Base-by-base conservation (phyloP, 2,888 invertebrate genomes). In the Eupithecia insigniata region DNA sequence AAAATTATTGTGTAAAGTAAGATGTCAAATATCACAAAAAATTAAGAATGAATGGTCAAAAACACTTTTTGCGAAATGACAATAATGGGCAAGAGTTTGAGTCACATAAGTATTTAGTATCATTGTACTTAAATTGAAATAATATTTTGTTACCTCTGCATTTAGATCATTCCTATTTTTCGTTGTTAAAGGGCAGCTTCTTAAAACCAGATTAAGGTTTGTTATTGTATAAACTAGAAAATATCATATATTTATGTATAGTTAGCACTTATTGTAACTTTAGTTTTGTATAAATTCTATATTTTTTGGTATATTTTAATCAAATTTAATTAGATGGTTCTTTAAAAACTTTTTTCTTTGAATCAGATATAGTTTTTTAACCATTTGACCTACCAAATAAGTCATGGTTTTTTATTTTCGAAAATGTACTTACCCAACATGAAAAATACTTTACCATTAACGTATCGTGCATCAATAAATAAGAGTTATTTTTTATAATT, bases 141-240 rank as follows among this genome's bases (percentile, higher is more conserved):
- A 36, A 60, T 62, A 26, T 39, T 51, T n/a, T 73, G 39, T n/a
- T 12, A 30, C 66, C 67, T 67, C 34, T 69, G 77, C 79, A 78
- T 79, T 85, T 85, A 83, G 77, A 80, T 82, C 82, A 74, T 77
- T 80, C 82, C 84, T 83, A 82, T 82, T 83, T 46, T 18, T 62
- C 58, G 85, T 86, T 86, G 87, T 87, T 81, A 72, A 69, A 68
- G 34, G 86, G 87, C 87, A 87, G 87, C 87, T 64, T 51, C 46
- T 14, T 1, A 14, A 64, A 64, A 34, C 34, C 32, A 22, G 22
- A 65, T 10, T 66, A 61, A 55, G 55, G 65, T 55, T 51, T 51
- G 64, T 51, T 55, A 22, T 65, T 65, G 51, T 64, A 32, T 64
- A 51, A 51, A 51, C 39, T 30, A 26, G 36, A 70, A 58, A 43